A percentile compares a stretch with the other conserved stretches of the same genome.
Conservation (phyloP, 2,797 vertebrate genomes). For the Streptopelia turtur region DNA sequence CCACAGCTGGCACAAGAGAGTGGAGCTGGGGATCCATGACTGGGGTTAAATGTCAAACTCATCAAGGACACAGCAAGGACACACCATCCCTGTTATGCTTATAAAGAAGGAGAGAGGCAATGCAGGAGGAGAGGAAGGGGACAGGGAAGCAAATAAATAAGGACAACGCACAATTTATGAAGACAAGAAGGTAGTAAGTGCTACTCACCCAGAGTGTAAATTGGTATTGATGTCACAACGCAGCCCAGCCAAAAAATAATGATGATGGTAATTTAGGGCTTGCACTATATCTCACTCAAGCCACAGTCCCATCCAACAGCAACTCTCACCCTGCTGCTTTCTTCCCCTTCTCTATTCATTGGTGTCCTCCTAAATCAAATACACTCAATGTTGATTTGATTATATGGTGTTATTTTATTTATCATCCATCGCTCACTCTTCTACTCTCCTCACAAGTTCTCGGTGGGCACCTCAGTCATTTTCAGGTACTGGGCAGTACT, state of each 20-base stretch:
- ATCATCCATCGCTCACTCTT: neutral
- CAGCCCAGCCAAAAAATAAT: conserved; percentile 68
- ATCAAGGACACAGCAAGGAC: conserved; percentile 6
- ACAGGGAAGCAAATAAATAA: conserved; percentile 65
- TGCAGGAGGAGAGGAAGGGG: conserved; percentile 24
- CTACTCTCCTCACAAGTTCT: neutral
- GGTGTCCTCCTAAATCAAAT: conserved; percentile 68
- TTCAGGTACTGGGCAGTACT: neutral
- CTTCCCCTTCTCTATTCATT: conserved; percentile 50
- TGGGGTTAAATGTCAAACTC: neutral
- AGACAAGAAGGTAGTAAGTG: conserved; percentile 71
- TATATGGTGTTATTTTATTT: conserved; percentile 65
- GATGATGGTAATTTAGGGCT: conserved; percentile 67
- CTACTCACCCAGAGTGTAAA: conserved; percentile 66
- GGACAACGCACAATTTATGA: conserved; percentile 71
- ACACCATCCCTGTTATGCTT: neutral
- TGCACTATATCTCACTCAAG: conserved; percentile 63
- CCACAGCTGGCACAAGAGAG: neutral
- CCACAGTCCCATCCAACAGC: conserved; percentile 31
- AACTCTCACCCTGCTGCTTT: conserved; percentile 29
- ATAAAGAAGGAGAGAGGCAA: neutral
- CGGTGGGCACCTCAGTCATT: neutral
- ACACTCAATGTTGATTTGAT: conserved; percentile 61
- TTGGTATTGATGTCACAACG: conserved; percentile 72
- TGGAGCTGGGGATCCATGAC: neutral